Evolutionary conservation across 2,113 vertebrate species (phyloP), one percentile per base, ranked within the genome.

Genomic region (Rhegmatorhina hoffmannsi): DNA sequence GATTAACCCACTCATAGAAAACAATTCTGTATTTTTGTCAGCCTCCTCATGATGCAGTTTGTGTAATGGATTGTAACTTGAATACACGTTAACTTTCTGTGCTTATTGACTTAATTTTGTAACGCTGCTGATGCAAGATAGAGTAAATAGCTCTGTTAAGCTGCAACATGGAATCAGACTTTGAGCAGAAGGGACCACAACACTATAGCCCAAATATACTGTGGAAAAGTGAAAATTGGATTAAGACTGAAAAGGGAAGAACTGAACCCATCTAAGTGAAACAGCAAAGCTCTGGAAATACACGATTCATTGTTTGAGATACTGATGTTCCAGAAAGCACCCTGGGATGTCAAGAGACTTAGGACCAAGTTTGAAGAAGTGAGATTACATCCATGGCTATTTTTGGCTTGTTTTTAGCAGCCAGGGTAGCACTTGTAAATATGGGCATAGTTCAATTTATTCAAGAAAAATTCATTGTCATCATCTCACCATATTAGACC

Each of bases 91-190:
- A 80, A 77, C 83, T 83, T 73, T 87, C 44, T 66, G 58, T 86
- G 40, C n/a, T 53, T 90, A 58, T 63, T 76, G 83, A 84, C 76
- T 89, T 70, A 46, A 16, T 87, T 93, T 92, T 90, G 84, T 93
- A 92, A 90, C 72, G 62, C 56, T 84, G 56, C 76, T 90, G 86
- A 52, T 93, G 92, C 78, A 91, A 95, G 74, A 55, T 47, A 18
- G 15, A 52, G 31, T 60, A 88, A 89, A 87, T 75, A 52, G 47
- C 52, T 83, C 25, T 58, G 33, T 75, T 84, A 81, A 68, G 40
- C 25, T 82, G 68, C 38, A 75, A 64, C 67, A 52, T 17, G 52
- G 31, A 75, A 66, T 84, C 21, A 33, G 60, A 92, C 59, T 38
- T 79, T 43, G 38, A 80, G 17, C 67, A n/a, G 52, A 85, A 55